Conservation (phyloP, 2,797 vertebrate genomes). For the Hippopotamyrus pictus region DNA sequence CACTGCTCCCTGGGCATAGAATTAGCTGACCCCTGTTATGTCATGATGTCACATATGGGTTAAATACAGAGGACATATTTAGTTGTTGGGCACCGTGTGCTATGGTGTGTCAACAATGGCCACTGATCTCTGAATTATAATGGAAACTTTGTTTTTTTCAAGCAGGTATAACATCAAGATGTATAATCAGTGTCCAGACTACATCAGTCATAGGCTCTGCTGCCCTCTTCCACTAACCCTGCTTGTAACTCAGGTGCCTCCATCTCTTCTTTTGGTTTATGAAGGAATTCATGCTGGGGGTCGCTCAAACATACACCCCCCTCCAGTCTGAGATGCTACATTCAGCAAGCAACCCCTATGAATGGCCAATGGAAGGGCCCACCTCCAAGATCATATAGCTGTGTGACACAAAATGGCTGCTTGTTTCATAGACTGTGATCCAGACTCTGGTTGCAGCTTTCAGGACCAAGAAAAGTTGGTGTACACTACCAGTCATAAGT, state of each 20-base stretch:
- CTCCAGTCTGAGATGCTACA: neutral
- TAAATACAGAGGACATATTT: too few species aligned
- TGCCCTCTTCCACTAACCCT: neutral
- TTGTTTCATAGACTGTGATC: neutral
- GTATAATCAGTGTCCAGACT: neutral
- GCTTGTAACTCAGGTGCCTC: neutral
- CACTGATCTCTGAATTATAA: neutral
- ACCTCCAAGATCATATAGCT: neutral
- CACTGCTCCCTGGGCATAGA: too few species aligned
- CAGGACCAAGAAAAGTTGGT: neutral
- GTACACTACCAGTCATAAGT: too few species aligned
- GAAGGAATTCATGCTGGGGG: neutral
- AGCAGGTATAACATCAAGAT: neutral
- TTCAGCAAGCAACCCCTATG: neutral
- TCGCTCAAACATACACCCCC: neutral
- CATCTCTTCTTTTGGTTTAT: neutral
- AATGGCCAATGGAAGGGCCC: neutral
- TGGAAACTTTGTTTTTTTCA: neutral
- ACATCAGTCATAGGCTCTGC: neutral
- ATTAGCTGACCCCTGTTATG: too few species aligned
- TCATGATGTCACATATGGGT: too few species aligned
- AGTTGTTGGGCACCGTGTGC: too few species aligned
- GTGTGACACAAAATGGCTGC: neutral
- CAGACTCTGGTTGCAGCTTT: neutral
- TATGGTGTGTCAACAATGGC: too few species aligned